phyloP scores from a whole-genome alignment of 2,797 vertebrate genomes.

The Eupleurogrammus muticus region DNA sequence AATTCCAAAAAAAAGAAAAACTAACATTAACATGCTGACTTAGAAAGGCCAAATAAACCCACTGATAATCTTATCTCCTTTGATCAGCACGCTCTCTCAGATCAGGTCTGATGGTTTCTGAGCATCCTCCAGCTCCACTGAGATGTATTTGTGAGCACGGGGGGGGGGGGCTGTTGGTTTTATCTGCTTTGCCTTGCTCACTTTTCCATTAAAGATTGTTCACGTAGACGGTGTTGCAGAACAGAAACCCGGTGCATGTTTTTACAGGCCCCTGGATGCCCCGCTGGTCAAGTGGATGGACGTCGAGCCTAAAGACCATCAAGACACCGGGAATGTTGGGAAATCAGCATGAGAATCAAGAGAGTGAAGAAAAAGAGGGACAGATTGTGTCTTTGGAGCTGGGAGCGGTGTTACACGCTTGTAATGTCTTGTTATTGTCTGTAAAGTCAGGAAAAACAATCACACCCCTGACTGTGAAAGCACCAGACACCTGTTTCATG shows the following conservation, averaged over 20 bases:
- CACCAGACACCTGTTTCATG: constrained; percentile 7
- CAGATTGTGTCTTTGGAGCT: constrained; percentile 12
- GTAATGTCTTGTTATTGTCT: constrained; percentile 32
- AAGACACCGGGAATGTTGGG: constrained; percentile 67
- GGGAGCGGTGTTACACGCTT: constrained; percentile 38
- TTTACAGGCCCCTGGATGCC: constrained; percentile 63
- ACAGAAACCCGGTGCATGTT: constrained; percentile 50
- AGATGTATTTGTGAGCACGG: constrained; percentile 19
- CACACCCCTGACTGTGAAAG: constrained; percentile 34
- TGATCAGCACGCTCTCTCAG: constrained; percentile 22
- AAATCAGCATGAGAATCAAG: constrained; percentile 32
- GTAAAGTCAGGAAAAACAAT: constrained; percentile 51
- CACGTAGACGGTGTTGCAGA: constrained; percentile 67
- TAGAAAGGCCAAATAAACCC: neutral
- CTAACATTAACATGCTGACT: constrained; percentile 6
- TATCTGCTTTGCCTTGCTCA: constrained; percentile 51
- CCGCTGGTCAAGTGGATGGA: constrained; percentile 60
- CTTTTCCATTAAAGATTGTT: constrained; percentile 75
- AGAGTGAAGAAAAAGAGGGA: neutral
- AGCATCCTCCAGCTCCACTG: constrained; percentile 36
- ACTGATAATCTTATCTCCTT: constrained; percentile 22
- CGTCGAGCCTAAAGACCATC: constrained; percentile 58
- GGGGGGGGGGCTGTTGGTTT: constrained; percentile 48
- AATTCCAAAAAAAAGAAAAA: constrained; percentile 1
- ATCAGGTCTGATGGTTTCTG: constrained; percentile 30